Evolutionary conservation across 2,113 vertebrate species (phyloP), one percentile per base, ranked within the genome.

Genomic region (Amia ocellicauda): DNA sequence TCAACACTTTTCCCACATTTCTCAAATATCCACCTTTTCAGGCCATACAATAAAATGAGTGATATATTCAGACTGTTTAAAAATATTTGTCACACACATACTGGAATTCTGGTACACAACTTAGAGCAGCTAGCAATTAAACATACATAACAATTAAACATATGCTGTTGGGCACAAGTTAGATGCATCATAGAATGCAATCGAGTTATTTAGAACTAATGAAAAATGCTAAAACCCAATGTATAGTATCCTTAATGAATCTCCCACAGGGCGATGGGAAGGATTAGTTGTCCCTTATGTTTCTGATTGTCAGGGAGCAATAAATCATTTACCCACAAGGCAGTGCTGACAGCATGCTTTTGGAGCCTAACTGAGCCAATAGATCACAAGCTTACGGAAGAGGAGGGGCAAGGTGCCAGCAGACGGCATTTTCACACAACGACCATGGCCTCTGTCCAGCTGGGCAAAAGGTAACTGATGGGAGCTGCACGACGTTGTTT

Each of bases 361-460:
- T 43, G 67, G 47, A 27, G 19, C 14, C 26, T 23, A 29, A 65
- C 69, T 69, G 75, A 71, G 83, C 82, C 81, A 82, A 85, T 73
- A 75, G 76, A 78, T 75, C 81, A 77, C 81, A 83, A 73, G 69
- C 77, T 69, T 70, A 72, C 75, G 65, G 71, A 69, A 72, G 71
- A 70, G 72, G 69, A 55, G 69, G 51, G 62, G 62, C 55, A 73
- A 60, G 63, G 50, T 71, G 80, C 74, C 79, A 77, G 73, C 71
- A 73, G 56, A 67, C 71, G 76, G 78, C 76, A 78, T 74, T 73
- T 75, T 78, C 73, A 24, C 73, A 70, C n/a, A n/a, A n/a, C 65
- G 66, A 75, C 69, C 58, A 76, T 77, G 80, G 78, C 82, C 75
- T 52, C 52, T 59, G 80, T 86, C 86, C 86, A 87, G 84, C 74